phyloP scores from a whole-genome alignment of 2,888 invertebrate genomes.

The Apotomis betuletana region DNA sequence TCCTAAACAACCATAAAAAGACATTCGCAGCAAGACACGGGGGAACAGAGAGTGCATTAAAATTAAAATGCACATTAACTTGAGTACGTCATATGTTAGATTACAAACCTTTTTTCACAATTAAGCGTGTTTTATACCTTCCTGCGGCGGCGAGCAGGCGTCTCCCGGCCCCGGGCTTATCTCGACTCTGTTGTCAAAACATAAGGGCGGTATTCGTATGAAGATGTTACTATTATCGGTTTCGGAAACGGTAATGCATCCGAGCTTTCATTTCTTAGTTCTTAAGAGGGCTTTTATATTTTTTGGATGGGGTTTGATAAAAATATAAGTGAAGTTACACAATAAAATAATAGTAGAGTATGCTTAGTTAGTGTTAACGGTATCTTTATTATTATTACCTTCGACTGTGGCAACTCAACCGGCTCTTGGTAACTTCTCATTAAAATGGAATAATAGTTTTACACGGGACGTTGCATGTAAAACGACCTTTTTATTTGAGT shows the following conservation, averaged over 20 bases:
- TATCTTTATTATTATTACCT: constrained; percentile 18
- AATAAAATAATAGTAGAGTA: constrained; percentile 8
- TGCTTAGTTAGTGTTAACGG: constrained; percentile 6
- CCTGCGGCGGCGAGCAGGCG: constrained; percentile 18
- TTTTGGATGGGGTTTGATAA: constrained; percentile 34
- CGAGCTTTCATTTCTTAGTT: constrained; percentile 41
- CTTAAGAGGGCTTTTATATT: constrained; percentile 34
- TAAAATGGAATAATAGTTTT: too few relatives aligned
- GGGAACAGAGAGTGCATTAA: too few relatives aligned
- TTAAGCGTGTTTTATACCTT: constrained; percentile 34
- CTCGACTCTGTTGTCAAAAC: neutral
- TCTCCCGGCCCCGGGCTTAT: constrained; percentile 8
- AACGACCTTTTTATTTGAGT: too few relatives aligned
- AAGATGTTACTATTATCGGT: constrained; percentile 23
- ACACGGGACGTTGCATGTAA: too few relatives aligned
- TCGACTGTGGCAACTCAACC: neutral
- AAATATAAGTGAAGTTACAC: constrained; percentile 47
- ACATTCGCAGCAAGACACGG: too few relatives aligned
- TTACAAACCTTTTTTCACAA: constrained; percentile 27
- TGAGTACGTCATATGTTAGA: constrained; percentile 14
- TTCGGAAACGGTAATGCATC: constrained; percentile 45
- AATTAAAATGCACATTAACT: constrained; percentile 3
- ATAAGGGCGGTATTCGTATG: neutral
- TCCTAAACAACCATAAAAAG: too few relatives aligned
- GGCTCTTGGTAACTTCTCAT: too few relatives aligned